phyloP scores from a whole-genome alignment of 2,797 vertebrate genomes.

The Remorina albescens region DNA sequence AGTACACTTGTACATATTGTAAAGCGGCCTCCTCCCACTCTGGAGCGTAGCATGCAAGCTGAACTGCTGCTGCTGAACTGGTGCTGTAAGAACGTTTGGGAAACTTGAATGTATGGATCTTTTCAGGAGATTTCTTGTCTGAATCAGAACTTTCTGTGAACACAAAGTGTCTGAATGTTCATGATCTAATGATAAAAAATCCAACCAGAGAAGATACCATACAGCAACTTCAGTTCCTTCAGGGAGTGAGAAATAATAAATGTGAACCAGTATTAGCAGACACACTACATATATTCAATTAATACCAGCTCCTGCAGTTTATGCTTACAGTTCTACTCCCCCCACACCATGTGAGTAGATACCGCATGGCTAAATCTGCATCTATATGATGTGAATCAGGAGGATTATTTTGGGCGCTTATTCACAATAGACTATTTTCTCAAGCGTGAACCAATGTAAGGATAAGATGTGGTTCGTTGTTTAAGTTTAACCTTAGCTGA shows the following conservation, averaged over 20 bases:
- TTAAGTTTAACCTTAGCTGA: too few relatives aligned
- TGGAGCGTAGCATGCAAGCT: slow-evolving; percentile 7
- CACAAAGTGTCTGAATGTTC: background rate
- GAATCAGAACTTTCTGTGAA: background rate
- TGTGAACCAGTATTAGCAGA: background rate
- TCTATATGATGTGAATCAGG: background rate
- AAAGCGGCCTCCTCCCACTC: slow-evolving; percentile 24
- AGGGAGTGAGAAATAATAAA: background rate
- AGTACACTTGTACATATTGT: slow-evolving; percentile 61
- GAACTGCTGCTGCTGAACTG: slow-evolving; percentile 20
- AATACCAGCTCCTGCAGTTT: background rate
- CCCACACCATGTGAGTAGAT: background rate
- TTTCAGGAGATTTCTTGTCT: background rate
- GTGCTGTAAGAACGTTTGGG: slow-evolving; percentile 2
- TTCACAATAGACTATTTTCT: too few relatives aligned
- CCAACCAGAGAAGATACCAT: background rate
- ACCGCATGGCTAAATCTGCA: background rate
- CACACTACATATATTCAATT: background rate
- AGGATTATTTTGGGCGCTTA: background rate
- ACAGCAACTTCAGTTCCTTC: background rate
- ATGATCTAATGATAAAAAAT: background rate
- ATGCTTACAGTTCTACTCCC: background rate
- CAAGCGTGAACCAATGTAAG: too few relatives aligned
- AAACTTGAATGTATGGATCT: background rate
- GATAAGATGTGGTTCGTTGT: too few relatives aligned